Evolutionary conservation across 2,113 vertebrate genomes (phyloP), one percentile per base, ranked within the genome.

Genomic region (Tyto alba): DNA sequence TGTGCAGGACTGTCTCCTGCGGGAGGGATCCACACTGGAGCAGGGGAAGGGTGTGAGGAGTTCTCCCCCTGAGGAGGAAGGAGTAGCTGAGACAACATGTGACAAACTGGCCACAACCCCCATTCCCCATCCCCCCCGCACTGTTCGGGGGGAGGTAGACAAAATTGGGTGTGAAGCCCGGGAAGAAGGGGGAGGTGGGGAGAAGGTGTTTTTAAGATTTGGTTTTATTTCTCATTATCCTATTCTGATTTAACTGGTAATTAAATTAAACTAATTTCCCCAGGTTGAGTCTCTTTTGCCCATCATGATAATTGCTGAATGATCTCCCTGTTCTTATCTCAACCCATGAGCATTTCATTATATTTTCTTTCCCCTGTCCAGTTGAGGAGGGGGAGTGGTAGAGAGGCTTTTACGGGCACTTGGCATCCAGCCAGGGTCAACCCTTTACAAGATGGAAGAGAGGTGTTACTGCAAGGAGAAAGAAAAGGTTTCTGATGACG

Each of bases 271-370:
- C 25, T 1, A 41, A 69, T 56, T 88, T 63, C 19, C 55, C 63
- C 32, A 63, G 21, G 36, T 19, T 11, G 16, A 13, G 41, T 55
- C 40, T 55, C 26, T 57, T 71, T 63, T 76, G 63, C 36, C 10
- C 3, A 18, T 52, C 36, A 82, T 16, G 32, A 19, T 38, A 76
- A 45, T 3, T 19, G 32, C 23, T 64, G 50, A 82, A 12, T 63
- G 32, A 76, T 52, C 13, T 69, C 56, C 77, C 50, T 45, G 48
- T 22, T 23, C 34, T 50, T 38, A 30, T 9, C 45, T 40, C 21
- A 15, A 14, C 29, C 45, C 36, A 23, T 0, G 0, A 83, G 45
- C 12, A 19, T 59, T 59, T 11, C 2, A 9, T 20, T 59, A 12
- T 10, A 20, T 76, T 71, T 89, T 55, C 50, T 64, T 32, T 53